A percentile compares a stretch with the other conserved stretches of the same genome.
These are phyloP conservation scores for Furnarius figulus DNA, from an alignment of 2,113 vertebrate genomes.

Conservation along the genomic window DNA sequence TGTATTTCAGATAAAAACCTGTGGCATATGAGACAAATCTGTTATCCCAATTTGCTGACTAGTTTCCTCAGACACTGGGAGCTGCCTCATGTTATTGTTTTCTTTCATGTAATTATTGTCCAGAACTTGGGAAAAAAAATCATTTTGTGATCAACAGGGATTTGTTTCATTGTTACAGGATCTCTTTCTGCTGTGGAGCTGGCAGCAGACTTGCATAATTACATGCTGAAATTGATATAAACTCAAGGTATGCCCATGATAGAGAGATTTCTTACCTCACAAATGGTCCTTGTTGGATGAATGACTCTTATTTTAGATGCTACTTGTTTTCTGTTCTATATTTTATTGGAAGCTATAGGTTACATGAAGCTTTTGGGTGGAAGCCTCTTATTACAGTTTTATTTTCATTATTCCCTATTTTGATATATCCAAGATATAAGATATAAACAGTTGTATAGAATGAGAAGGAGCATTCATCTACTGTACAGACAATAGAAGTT, in stretches of 20 bases:
- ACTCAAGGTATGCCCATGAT: neutral
- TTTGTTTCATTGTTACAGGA: neutral
- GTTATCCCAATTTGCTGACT: neutral
- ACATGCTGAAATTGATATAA: neutral
- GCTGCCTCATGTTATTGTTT: neutral
- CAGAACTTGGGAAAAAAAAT: neutral
- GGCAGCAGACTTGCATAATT: neutral
- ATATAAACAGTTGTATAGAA: neutral
- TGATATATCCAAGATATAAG: neutral
- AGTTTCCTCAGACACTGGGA: neutral
- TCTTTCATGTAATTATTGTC: neutral
- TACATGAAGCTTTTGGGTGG: neutral
- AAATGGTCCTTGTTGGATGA: fast-evolving
- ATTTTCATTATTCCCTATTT: neutral
- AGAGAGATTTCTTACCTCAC: neutral
- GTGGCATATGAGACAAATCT: neutral
- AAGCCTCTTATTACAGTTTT: neutral
- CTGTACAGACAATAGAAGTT: neutral
- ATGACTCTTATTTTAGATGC: neutral
- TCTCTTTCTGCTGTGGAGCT: neutral
- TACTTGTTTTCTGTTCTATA: neutral
- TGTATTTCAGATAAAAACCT: neutral
- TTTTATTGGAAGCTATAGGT: neutral
- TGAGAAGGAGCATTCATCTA: neutral
- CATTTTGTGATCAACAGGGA: neutral